These are phyloP conservation scores for Psophia crepitans DNA, from an alignment of 2,113 vertebrate genomes.

Conservation along the genomic window DNA sequence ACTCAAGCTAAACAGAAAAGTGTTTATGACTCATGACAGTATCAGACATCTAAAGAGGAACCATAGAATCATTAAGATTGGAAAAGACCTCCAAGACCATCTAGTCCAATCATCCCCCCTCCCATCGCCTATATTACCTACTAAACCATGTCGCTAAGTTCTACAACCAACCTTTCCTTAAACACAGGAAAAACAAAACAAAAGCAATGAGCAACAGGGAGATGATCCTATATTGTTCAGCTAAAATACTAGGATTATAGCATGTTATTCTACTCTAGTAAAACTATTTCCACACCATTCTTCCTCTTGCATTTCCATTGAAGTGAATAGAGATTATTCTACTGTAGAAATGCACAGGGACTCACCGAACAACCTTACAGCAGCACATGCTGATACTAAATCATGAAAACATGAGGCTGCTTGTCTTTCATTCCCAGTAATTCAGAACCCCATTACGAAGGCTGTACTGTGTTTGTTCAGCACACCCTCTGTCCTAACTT, in stretches of 20 bases:
- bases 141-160: too few relatives aligned
- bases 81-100: too few relatives aligned
- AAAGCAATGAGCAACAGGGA: background rate
- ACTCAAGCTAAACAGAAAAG: background rate
- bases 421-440: background rate
- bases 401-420: background rate
- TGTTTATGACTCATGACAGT: background rate
- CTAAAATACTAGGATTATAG: background rate
- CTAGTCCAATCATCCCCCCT: too few relatives aligned
- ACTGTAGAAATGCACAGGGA: background rate
- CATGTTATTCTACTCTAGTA: background rate
- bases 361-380: accelerated
- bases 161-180: too few relatives aligned
- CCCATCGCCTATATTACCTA: too few relatives aligned
- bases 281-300: background rate
- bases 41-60: background rate
- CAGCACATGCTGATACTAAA: background rate
- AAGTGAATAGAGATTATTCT: background rate
- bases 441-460: background rate
- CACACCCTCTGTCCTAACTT: background rate
- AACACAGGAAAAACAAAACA: background rate
- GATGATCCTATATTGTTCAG: background rate
- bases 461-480: background rate
- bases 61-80: too few relatives aligned
- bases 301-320: background rate